Base-by-base conservation (phyloP, 1,140 invertebrate species). In the Zeugodacus cucurbitae region DNA sequence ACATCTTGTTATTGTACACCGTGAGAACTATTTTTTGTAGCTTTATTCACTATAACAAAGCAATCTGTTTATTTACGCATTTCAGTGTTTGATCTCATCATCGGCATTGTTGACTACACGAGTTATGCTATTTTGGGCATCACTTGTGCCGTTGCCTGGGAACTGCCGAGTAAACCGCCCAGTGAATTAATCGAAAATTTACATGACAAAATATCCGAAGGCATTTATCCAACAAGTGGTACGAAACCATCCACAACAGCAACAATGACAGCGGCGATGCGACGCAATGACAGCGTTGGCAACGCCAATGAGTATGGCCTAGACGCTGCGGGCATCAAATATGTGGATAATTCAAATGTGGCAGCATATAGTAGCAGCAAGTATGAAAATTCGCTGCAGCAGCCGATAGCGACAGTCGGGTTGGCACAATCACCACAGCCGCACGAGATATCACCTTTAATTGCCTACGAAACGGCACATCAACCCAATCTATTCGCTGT, bases 101-200 rank as follows among this genome's bases (percentile, higher is more conserved):
- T 93, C 90, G 90, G 91, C 87, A 91, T 93, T 86, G 89, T 93
- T 57, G 92, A 92, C 89, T 93, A 92, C 70, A 93, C 91, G 44
- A 93, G 91, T 86, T 93, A 90, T 74, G 95, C 96, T 89, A 95
- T 96, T 10, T 93, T 96, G 88, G 96, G 96, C 32, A 94, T 95
- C 82, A 97, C 96, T 20, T 96, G 96, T 29, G 96, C 96, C 3
- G 93, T 97, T 89, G 96, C 96, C 26, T 97, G 95, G 94, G 95
- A 97, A 92, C 93, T 97, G 70, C 96, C 96, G 94, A 96, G 89
- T 94, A 95, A 91, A 94, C 95, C 64, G 64, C 90, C 92, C 86
- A 93, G 92, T 86, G 92, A 93, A 87, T 88, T 93, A 89, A 78
- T 93, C 87, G 91, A 93, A 88, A 90, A 93, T 89, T 89, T 93